A percentile compares a stretch with the other conserved stretches of the same genome.
Conservation (phyloP, 2,113 vertebrate species). For the Corythornis cristatus region DNA sequence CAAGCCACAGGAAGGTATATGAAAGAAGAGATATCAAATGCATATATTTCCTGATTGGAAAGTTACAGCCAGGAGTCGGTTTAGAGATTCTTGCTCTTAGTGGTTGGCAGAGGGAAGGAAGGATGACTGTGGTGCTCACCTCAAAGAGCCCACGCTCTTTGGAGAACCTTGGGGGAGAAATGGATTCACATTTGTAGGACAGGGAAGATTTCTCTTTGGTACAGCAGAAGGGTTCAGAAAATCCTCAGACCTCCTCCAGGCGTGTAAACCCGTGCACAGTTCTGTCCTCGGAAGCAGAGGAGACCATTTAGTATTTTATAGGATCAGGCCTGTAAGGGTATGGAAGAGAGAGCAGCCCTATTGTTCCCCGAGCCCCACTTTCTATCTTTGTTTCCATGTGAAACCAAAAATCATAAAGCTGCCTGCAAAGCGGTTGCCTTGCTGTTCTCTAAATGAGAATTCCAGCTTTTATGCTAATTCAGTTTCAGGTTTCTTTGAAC, state of each 20-base stretch:
- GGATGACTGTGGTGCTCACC: background rate
- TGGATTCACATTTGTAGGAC: background rate
- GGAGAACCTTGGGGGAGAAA: background rate
- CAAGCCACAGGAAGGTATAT: background rate
- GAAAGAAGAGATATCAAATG: background rate
- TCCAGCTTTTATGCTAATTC: constrained; percentile 84
- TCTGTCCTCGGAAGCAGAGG: background rate
- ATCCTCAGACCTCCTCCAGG: background rate
- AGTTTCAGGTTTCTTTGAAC: constrained; percentile 82
- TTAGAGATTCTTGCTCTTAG: background rate
- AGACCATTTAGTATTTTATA: constrained; percentile 19
- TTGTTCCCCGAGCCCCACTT: constrained; percentile 51
- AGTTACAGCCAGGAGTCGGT: background rate
- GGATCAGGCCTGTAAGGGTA: background rate
- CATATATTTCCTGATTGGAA: background rate
- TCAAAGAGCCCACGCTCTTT: background rate
- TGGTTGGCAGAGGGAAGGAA: background rate
- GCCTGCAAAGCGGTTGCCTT: constrained; percentile 75
- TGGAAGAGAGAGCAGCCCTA: background rate
- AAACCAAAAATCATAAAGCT: constrained; percentile 72
- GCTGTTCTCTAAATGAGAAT: constrained; percentile 80
- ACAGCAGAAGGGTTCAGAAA: background rate
- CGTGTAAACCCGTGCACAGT: background rate
- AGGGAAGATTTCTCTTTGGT: background rate
- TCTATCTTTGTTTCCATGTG: constrained; percentile 74